These are phyloP conservation scores for Leucania comma DNA, from an alignment of 2,888 invertebrate genomes.

Conservation along the genomic window DNA sequence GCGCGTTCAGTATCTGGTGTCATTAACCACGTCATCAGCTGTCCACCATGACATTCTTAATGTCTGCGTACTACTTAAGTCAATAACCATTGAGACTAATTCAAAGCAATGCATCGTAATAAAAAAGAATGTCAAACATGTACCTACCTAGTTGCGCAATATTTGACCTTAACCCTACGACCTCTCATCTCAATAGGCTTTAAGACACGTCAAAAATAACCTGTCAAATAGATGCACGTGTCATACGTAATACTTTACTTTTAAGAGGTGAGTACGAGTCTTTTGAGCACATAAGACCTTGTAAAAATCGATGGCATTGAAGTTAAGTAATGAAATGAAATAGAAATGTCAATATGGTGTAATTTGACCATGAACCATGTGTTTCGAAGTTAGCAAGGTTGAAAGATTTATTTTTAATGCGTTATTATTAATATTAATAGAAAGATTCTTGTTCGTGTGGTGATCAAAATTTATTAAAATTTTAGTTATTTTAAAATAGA, in stretches of 20 bases:
- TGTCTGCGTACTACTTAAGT: background rate
- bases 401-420: slow-evolving; percentile 9
- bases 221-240: slow-evolving; percentile 16
- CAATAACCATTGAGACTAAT: background rate
- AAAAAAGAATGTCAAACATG: slow-evolving; percentile 6
- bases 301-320: slow-evolving; percentile 40
- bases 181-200: slow-evolving; percentile 15
- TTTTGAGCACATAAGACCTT: slow-evolving; percentile 32
- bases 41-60: slow-evolving; percentile 2
- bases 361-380: slow-evolving; percentile 35
- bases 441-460: too few relatives aligned
- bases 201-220: slow-evolving; percentile 9
- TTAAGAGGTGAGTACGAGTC: background rate
- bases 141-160: slow-evolving; percentile 31
- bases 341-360: slow-evolving; percentile 43
- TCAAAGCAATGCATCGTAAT: background rate
- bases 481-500: too few relatives aligned
- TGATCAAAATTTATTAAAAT: too few relatives aligned
- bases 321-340: slow-evolving; percentile 26
- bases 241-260: slow-evolving; percentile 3
- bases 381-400: slow-evolving; percentile 21
- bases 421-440: background rate
- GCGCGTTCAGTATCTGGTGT: background rate
- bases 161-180: slow-evolving; percentile 36
- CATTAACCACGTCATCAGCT: slow-evolving; percentile 11